Percentiles rank a stretch among this genome's conserved stretches.
Evolutionary conservation across 2,888 invertebrate species (phyloP).

Genomic region (Lepidochrysops patricia): DNA sequence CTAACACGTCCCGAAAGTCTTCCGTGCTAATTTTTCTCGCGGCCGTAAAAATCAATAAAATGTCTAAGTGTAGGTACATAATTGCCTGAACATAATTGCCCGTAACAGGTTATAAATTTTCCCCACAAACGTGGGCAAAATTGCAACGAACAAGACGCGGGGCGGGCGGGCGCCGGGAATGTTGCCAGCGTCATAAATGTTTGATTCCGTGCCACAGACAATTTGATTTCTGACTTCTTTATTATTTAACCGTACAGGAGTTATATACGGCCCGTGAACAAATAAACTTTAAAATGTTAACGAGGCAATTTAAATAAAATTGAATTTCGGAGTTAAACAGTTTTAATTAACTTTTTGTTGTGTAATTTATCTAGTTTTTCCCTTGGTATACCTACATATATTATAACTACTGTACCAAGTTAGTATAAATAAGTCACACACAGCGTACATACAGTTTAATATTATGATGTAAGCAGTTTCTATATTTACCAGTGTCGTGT

Average conservation of each 20-base stretch:
- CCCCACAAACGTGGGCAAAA: constrained; percentile 15
- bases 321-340: not conserved
- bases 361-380: too few relatives aligned
- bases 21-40: not conserved
- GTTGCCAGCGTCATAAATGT: constrained; percentile 47
- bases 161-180: constrained; percentile 28
- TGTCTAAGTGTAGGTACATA: not conserved
- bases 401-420: too few relatives aligned
- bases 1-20: not conserved
- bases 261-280: constrained; percentile 17
- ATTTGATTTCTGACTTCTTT: constrained; percentile 34
- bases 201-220: constrained; percentile 37
- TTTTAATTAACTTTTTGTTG: not conserved
- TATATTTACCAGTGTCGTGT: too few relatives aligned
- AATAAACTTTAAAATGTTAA: not conserved
- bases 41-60: not conserved
- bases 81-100: not conserved
- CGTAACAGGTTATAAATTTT: not conserved
- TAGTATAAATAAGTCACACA: too few relatives aligned
- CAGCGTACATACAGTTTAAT: too few relatives aligned
- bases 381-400: too few relatives aligned
- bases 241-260: constrained; percentile 26
- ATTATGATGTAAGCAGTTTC: too few relatives aligned
- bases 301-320: not conserved
- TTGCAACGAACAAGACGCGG: constrained; percentile 22